Evolutionary conservation across 2,797 vertebrate species (phyloP).

Genomic region (Buceros bicornis): DNA sequence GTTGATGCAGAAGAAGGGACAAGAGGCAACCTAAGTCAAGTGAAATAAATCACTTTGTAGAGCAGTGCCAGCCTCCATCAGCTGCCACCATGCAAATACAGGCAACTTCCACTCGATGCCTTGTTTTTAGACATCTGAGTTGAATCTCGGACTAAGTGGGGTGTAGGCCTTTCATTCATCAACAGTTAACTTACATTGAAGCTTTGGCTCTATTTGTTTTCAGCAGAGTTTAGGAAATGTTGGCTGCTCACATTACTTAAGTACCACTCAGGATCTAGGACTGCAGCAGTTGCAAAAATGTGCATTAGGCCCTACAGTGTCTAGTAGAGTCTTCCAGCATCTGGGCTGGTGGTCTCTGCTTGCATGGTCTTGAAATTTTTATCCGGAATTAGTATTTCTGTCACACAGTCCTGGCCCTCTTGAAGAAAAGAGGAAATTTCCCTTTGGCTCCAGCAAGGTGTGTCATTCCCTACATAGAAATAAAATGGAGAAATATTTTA

Average conservation of each 20-base stretch:
- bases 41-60: background rate
- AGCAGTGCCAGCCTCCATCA: background rate
- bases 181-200: background rate
- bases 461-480: background rate
- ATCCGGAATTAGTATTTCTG: background rate
- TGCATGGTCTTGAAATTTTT: background rate
- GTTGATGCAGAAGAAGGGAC: background rate
- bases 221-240: background rate
- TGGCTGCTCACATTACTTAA: background rate
- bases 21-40: background rate
- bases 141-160: background rate
- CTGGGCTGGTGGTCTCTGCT: background rate
- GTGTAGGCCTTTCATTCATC: background rate
- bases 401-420: accelerated
- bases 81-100: background rate
- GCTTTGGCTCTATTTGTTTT: background rate
- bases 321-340: background rate
- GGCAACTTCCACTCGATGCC: background rate
- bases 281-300: background rate
- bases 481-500: background rate
- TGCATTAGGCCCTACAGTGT: background rate
- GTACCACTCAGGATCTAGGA: background rate
- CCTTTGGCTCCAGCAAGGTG: background rate
- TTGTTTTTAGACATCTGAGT: background rate
- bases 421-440: background rate